These are phyloP conservation scores for Mylabris phalerata DNA, from an alignment of 1,140 invertebrate species.

Conservation along the genomic window DNA sequence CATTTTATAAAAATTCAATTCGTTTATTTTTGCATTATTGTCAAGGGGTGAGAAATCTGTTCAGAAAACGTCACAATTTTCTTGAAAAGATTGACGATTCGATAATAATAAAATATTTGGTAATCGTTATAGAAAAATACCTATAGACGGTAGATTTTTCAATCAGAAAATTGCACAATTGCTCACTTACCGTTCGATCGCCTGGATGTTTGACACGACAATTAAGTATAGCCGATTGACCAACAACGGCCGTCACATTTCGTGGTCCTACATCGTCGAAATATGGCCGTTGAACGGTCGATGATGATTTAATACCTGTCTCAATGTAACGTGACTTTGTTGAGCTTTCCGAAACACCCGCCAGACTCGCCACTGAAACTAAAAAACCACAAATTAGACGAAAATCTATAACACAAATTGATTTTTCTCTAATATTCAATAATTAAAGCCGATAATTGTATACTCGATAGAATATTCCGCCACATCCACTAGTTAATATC, in stretches of 20 bases:
- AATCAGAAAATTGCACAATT: not conserved
- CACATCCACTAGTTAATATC: no score
- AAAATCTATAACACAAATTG: not conserved
- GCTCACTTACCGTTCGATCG: slow-evolving; percentile 72
- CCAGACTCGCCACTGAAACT: slow-evolving; percentile 31
- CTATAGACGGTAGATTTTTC: no score
- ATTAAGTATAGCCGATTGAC: slow-evolving; percentile 71
- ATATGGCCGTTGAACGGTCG: slow-evolving; percentile 58
- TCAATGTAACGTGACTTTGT: slow-evolving; percentile 30
- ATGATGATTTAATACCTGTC: slow-evolving; percentile 1
- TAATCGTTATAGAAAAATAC: no score
- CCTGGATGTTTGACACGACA: slow-evolving; percentile 81
- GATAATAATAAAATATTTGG: no score
- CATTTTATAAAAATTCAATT: no score
- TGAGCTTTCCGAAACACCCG: slow-evolving; percentile 18
- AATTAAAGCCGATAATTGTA: no score
- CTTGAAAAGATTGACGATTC: no score
- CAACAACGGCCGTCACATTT: slow-evolving; percentile 77
- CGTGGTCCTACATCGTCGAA: slow-evolving; percentile 76
- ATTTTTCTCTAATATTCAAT: no score
- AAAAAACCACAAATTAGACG: slow-evolving; percentile 12
- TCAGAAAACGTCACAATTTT: no score
- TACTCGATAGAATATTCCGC: no score
- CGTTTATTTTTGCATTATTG: no score
- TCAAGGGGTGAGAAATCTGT: no score